Percentiles rank a stretch among this genome's conserved stretches.
Evolutionary conservation across 1,140 invertebrate genomes (phyloP).

Genomic region (Aphaenogaster ashmeadi): DNA sequence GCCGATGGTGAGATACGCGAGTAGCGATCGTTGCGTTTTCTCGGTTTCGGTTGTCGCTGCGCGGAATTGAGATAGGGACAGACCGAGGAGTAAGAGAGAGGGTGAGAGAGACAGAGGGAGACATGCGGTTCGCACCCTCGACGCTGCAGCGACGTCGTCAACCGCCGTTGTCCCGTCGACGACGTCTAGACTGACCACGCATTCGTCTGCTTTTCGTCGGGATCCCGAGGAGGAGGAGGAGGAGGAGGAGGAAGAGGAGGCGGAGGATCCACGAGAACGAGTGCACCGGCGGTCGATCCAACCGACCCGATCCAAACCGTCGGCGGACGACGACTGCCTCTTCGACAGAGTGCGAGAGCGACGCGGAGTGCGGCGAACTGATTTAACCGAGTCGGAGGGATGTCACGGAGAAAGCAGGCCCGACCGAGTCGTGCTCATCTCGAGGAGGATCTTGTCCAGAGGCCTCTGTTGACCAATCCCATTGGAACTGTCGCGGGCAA

Average conservation of each 20-base stretch:
- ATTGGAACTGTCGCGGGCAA: conserved; percentile 77
- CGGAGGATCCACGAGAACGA: conserved; percentile 5
- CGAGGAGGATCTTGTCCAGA: conserved; percentile 86
- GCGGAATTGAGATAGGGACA: not conserved
- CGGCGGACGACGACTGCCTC: conserved; percentile 31
- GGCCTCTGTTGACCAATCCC: conserved; percentile 81
- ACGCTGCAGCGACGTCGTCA: conserved; percentile 38
- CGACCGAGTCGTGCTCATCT: conserved; percentile 86
- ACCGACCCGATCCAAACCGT: conserved; percentile 39
- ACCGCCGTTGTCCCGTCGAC: conserved; percentile 39
- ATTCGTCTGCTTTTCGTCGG: conserved; percentile 18
- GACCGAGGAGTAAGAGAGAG: not conserved
- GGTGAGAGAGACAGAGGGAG: not conserved
- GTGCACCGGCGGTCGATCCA: conserved; percentile 1
- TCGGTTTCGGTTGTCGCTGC: not conserved
- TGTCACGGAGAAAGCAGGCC: conserved; percentile 87
- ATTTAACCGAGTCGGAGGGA: conserved; percentile 77
- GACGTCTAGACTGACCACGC: conserved; percentile 47
- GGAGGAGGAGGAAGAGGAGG: not conserved
- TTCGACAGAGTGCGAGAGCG: conserved; percentile 34
- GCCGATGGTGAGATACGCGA: conserved; percentile 66
- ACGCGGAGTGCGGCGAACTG: conserved; percentile 37
- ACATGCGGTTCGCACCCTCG: conserved; percentile 32
- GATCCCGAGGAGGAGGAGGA: not conserved
- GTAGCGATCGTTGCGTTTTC: conserved; percentile 30